Evolutionary conservation across 2,113 vertebrate species (phyloP), one percentile per base, ranked within the genome.

Genomic region (Coptodon bakossiorum): DNA sequence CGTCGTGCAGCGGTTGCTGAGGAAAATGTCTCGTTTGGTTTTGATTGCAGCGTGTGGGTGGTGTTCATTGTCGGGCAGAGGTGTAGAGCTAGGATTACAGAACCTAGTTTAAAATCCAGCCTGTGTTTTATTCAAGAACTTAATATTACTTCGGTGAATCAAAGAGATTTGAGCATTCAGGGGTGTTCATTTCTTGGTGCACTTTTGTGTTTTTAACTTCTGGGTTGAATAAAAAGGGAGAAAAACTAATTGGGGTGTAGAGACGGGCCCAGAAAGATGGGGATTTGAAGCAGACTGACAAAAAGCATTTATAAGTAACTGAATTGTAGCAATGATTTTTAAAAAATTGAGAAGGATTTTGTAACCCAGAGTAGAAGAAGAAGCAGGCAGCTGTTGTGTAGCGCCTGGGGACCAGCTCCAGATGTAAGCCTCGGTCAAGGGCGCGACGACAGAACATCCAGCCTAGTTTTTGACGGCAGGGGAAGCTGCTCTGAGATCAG

Each of bases 11-110:
- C 73, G 13, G 73, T 78, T 52, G 19, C 50, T 81, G 52, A 63
- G 78, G 34, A 50, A 27, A 83, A 80, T 53, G 38, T 86, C 78
- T 68, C 48, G 80, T 50, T 87, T 61, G 17, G 34, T 87, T 87
- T 83, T 91, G 84, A 92, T 93, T 91, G 83, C 86, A 29, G 61
- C 38, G 2, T 71, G 90, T 92, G 90, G 91, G 92, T 27, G 88
- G 87, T 56, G 57, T 83, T 91, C 81, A 61, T 89, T 86, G 81
- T 57, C 36, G 4, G 63, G 79, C 91, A 73, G 81, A 22, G 85
- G 84, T 54, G 57, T 84, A 17, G 17, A 78, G 85, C 80, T 80
- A 19, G 29, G 73, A 90, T 88, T 82, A 82, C 82, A 92, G 81
- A 91, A 81, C 80, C 54, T 68, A 50, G 78, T 40, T 29, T 79